Evolutionary conservation across 2,888 invertebrate species (phyloP).

Genomic region (Thalpophila matura): DNA sequence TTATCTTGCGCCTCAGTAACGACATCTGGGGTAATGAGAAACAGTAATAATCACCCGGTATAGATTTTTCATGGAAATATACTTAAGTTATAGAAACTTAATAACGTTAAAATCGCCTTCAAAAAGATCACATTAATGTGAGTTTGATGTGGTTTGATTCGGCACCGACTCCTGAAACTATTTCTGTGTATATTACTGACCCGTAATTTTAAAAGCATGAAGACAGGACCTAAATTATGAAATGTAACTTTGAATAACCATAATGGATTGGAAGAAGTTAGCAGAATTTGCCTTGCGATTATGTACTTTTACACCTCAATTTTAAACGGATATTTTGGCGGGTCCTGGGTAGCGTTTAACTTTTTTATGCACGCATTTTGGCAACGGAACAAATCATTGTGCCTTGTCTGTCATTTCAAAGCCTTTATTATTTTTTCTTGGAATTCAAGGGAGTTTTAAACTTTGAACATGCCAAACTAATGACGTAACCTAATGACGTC

Average conservation of each 20-base stretch:
- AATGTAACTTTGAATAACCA: no score
- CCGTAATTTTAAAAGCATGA: no score
- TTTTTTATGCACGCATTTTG: conserved; percentile 1
- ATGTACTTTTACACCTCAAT: background rate
- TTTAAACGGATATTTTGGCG: background rate
- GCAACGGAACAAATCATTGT: conserved; percentile 18
- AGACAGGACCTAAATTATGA: no score
- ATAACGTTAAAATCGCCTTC: no score
- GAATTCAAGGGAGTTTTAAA: conserved; percentile 37
- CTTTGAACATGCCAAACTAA: conserved; percentile 23
- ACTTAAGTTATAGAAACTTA: no score
- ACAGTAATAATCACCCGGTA: conserved; percentile 39
- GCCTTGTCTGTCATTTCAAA: conserved; percentile 32
- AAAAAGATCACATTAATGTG: no score
- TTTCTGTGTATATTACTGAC: no score
- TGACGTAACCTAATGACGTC: conserved; percentile 43
- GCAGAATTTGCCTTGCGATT: background rate
- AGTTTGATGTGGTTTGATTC: no score
- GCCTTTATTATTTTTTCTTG: conserved; percentile 21
- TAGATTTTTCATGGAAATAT: conserved; percentile 31
- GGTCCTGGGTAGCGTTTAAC: background rate
- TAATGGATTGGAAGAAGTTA: no score
- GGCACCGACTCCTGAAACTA: no score
- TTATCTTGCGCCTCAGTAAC: conserved; percentile 30
- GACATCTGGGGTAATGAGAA: conserved; percentile 52